A percentile compares a stretch with the other conserved stretches of the same genome.
Conservation (phyloP, 1,140 invertebrate species). For the Acyrthosiphon pisum region DNA sequence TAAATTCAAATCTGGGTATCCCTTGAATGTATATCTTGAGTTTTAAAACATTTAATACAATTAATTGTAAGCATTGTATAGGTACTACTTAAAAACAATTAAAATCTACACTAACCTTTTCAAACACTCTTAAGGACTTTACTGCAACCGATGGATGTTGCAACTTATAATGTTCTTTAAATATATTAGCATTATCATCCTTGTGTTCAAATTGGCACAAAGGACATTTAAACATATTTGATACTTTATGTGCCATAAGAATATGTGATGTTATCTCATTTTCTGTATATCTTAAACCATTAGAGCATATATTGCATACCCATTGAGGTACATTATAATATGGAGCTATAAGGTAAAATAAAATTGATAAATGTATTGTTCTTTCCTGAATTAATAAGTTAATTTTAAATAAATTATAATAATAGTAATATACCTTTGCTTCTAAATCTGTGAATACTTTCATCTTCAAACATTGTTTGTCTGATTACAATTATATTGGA, state of each 20-base stretch:
- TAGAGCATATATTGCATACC: conserved; percentile 44
- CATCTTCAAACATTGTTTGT: background rate
- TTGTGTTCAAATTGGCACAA: conserved; percentile 49
- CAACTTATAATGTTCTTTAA: conserved; percentile 40
- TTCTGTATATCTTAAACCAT: conserved; percentile 33
- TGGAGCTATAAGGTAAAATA: background rate
- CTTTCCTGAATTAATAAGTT: background rate
- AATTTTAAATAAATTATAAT: background rate
- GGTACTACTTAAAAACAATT: background rate
- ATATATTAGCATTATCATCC: background rate
- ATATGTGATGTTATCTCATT: conserved; percentile 49
- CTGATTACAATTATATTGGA: conserved; percentile 43
- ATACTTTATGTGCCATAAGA: background rate
- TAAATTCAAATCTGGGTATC: background rate
- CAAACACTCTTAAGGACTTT: conserved; percentile 28
- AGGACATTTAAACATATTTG: conserved; percentile 48
- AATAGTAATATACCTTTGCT: background rate
- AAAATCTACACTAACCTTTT: conserved; percentile 16
- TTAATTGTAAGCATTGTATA: background rate
- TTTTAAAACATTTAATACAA: background rate
- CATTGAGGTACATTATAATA: background rate
- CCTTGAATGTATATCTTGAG: background rate
- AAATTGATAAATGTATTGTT: background rate
- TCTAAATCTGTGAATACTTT: background rate
- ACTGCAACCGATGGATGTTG: conserved; percentile 8